Percentiles rank a stretch among this genome's conserved stretches.
Evolutionary conservation across 2,113 vertebrate genomes (phyloP).

Genomic region (Podarcis raffonei): DNA sequence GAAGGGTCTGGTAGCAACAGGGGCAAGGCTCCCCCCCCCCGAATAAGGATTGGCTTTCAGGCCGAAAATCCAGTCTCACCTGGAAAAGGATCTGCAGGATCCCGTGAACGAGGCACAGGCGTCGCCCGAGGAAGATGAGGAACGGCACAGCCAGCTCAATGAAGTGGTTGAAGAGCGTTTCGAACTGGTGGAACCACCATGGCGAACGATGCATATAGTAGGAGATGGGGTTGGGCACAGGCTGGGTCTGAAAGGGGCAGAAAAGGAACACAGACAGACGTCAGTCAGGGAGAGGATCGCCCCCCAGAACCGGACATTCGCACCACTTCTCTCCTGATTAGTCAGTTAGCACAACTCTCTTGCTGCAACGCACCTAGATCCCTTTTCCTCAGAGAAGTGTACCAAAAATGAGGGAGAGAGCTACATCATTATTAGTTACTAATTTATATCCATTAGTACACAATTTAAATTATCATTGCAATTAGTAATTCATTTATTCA

Average conservation of each 20-base stretch:
- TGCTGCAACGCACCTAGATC: not conserved
- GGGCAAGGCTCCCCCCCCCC: too few relatives aligned
- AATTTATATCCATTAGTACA: too few relatives aligned
- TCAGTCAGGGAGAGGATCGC: not conserved
- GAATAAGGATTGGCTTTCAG: too few relatives aligned
- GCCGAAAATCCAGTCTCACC: conserved; percentile 71
- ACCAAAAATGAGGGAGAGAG: too few relatives aligned
- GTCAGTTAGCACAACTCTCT: not conserved
- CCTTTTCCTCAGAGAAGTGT: not conserved
- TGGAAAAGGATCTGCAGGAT: conserved; percentile 91
- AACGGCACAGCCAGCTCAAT: conserved; percentile 90
- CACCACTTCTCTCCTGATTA: not conserved
- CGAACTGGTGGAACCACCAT: conserved; percentile 88
- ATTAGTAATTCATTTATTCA: too few relatives aligned
- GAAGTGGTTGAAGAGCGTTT: conserved; percentile 88
- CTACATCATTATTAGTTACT: too few relatives aligned
- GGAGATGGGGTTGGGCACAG: conserved; percentile 89
- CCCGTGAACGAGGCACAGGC: conserved; percentile 84
- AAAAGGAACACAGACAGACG: fast-evolving
- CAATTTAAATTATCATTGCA: too few relatives aligned
- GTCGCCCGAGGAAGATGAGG: conserved; percentile 86
- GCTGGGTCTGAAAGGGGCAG: conserved; percentile 85
- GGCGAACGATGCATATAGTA: conserved; percentile 92
- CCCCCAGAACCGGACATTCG: not conserved
- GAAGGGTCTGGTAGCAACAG: too few relatives aligned